These are phyloP conservation scores for Psilopogon haemacephalus DNA, from an alignment of 2,113 vertebrate species.

Conservation along the genomic window DNA sequence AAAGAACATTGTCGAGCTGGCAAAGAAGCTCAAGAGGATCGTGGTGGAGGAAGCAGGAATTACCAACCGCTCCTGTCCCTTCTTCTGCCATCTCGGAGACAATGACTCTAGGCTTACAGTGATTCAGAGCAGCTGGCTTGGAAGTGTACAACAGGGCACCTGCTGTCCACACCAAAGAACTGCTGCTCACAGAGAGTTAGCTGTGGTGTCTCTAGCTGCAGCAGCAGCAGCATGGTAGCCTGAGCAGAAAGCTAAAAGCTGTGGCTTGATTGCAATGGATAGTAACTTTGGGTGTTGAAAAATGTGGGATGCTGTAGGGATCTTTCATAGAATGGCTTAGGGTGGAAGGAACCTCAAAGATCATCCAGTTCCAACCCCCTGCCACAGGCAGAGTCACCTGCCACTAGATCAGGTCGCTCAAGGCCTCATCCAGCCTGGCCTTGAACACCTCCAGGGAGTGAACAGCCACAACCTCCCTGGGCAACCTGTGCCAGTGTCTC, in stretches of 20 bases:
- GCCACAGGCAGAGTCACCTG: no score
- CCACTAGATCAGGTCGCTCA: no score
- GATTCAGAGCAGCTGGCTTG: not conserved
- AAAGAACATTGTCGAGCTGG: no score
- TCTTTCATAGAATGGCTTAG: no score
- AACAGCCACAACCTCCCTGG: no score
- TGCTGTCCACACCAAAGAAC: not conserved
- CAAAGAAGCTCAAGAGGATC: no score
- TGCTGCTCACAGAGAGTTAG: not conserved
- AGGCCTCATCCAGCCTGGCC: no score
- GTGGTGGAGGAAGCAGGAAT: not conserved
- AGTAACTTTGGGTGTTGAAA: not conserved
- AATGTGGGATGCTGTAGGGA: not conserved
- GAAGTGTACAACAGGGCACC: not conserved
- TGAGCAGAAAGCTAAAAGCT: not conserved
- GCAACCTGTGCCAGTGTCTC: no score
- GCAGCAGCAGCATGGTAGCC: not conserved
- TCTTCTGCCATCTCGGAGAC: not conserved
- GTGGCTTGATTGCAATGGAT: not conserved
- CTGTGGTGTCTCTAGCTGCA: not conserved
- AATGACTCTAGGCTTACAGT: not conserved
- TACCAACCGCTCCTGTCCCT: not conserved
- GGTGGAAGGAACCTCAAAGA: no score
- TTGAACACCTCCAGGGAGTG: no score
- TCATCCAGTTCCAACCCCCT: no score